Conservation (phyloP, 2,113 vertebrate genomes). For the Melanostigma gelatinosum region DNA sequence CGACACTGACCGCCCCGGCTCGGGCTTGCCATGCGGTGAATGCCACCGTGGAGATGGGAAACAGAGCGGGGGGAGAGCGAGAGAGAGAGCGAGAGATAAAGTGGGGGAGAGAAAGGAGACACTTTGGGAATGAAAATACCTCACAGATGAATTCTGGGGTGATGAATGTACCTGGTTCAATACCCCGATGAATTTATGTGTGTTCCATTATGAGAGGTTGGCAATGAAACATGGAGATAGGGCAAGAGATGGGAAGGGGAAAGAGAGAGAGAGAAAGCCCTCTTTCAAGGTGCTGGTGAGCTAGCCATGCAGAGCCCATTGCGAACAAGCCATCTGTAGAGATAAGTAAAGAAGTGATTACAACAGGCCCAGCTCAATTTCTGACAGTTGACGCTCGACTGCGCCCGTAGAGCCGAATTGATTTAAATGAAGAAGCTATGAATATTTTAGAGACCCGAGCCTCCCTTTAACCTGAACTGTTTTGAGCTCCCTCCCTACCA, state of each 20-base stretch:
- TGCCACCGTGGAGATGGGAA: constrained; percentile 59
- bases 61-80: constrained; percentile 10
- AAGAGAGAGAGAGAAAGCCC: not conserved
- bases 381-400: constrained; percentile 79
- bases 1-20: constrained; percentile 63
- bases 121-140: constrained; percentile 79
- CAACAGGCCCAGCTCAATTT: constrained; percentile 78
- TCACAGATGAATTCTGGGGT: constrained; percentile 77
- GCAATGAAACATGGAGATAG: constrained; percentile 72
- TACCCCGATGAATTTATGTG: constrained; percentile 80
- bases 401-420: constrained; percentile 74
- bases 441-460: constrained; percentile 80
- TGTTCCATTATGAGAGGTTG: constrained; percentile 75
- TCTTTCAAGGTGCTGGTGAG: constrained; percentile 56
- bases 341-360: constrained; percentile 82
- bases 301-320: constrained; percentile 77
- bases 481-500: constrained; percentile 51
- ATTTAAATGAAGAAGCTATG: constrained; percentile 86
- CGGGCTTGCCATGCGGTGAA: constrained; percentile 66
- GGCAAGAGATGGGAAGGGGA: constrained; percentile 43
- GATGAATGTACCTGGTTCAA: constrained; percentile 79
- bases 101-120: constrained; percentile 65
- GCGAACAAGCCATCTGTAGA: constrained; percentile 79
- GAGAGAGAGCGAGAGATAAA: constrained; percentile 54
- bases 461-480: constrained; percentile 70